Conservation (phyloP, 2,113 vertebrate genomes). For the Vireo altiloquus region DNA sequence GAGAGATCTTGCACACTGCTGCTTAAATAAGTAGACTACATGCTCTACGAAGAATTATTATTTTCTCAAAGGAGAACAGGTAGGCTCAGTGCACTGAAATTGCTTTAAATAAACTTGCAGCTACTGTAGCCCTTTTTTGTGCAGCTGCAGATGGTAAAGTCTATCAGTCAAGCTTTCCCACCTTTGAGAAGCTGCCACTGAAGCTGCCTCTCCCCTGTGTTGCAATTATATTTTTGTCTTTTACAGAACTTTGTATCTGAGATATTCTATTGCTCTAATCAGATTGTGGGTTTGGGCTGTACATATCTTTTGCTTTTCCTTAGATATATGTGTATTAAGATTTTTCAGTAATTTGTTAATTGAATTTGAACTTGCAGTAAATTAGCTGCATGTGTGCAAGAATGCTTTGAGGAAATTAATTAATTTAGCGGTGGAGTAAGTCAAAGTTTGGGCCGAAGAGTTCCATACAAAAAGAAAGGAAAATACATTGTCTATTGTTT, state of each 20-base stretch:
- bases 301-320: neutral
- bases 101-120: slow-evolving; percentile 73
- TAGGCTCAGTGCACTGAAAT: slow-evolving; percentile 64
- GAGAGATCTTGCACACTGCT: slow-evolving; percentile 68
- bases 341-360: slow-evolving; percentile 15
- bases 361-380: neutral
- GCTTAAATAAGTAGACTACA: slow-evolving; percentile 73
- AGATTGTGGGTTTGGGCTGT: slow-evolving; percentile 17
- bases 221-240: slow-evolving; percentile 64
- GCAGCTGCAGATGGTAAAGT: slow-evolving; percentile 66
- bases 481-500: neutral
- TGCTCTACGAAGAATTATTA: slow-evolving; percentile 67
- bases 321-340: neutral
- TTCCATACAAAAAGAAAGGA: neutral
- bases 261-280: slow-evolving; percentile 33
- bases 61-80: slow-evolving; percentile 75
- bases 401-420: neutral
- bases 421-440: neutral
- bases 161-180: slow-evolving; percentile 70
- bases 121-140: slow-evolving; percentile 38
- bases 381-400: neutral
- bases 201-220: slow-evolving; percentile 36
- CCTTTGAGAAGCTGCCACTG: slow-evolving; percentile 43
- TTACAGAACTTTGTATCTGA: slow-evolving; percentile 51
- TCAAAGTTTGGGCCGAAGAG: neutral